These are phyloP conservation scores for Propithecus deckenii DNA, from an alignment of 2,797 vertebrate species.

Conservation along the genomic window DNA sequence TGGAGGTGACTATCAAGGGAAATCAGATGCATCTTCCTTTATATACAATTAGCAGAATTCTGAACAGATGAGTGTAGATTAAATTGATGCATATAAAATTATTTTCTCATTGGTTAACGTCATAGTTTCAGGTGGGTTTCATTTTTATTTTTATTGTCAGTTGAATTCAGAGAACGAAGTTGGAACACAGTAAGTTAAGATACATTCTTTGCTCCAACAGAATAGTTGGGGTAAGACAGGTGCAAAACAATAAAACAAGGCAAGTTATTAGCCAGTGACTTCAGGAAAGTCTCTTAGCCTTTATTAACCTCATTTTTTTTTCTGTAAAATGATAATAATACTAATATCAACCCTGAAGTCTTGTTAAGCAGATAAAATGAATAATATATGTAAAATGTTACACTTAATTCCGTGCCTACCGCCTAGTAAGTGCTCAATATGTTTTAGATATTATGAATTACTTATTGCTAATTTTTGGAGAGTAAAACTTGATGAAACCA, in stretches of 20 bases:
- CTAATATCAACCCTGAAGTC: neutral
- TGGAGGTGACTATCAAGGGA: neutral
- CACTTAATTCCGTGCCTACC: neutral
- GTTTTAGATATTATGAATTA: neutral
- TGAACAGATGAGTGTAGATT: constrained; percentile 27
- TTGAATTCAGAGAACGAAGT: neutral
- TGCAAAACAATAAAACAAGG: neutral
- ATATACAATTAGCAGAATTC: neutral
- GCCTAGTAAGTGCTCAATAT: neutral
- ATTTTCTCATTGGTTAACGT: constrained; percentile 22
- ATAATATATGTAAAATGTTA: neutral
- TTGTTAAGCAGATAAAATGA: neutral
- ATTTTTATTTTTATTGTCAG: neutral
- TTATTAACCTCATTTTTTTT: neutral
- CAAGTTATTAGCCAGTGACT: neutral
- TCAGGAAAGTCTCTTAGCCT: neutral
- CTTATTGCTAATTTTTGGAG: neutral
- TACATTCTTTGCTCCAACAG: neutral
- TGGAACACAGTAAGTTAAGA: neutral
- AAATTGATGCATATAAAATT: constrained; percentile 3
- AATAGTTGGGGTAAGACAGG: neutral
- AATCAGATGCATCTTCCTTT: neutral
- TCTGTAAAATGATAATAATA: neutral
- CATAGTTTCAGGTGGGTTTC: neutral
- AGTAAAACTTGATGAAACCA: neutral